Base-by-base conservation (phyloP, 2,113 vertebrate species). In the Artemisiospiza belli region DNA sequence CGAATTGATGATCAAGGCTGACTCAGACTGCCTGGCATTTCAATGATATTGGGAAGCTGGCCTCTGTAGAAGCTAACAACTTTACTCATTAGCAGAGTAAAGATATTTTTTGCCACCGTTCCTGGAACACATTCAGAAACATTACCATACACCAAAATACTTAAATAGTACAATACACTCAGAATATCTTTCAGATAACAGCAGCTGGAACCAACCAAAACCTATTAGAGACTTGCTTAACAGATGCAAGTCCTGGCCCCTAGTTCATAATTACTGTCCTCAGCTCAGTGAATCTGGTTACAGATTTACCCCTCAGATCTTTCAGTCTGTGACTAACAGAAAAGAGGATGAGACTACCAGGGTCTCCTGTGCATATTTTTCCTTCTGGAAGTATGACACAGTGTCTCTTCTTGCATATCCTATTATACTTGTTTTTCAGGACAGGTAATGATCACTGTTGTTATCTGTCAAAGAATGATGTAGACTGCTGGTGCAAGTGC, bases 21-120 rank as follows among this genome's bases (percentile, higher is more conserved):
- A 90, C 78, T 94, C 89, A 94, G 49, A 54, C 28, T 72, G 69
- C 62, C 58, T 94, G 67, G 55, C 86, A 89, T 95, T 96, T 97
- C 67, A 75, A 13, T 59, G 59, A 51, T 74, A 80, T 14, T 49
- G 55, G 79, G 63, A 91, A 94, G 35, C 33, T 93, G 84, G 78
- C 78, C 51, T 63, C 75, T 77, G 85, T 43, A 90, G 84, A 94
- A 83, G 46, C 27, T 87, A 89, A 89, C 1, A 7, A 92, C 43
- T 86, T 92, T 35, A 81, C 64, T 93, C 63, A 63, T 86, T 93
- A 90, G 23, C 78, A 89, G 37, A 76, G 16, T 59, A 75, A 91
- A 91, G 55, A 78, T 76, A 90, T 52, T 95, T 96, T 94, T 95
- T 89, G 33, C 72, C 76, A 11, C 44, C 47, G 31, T 73, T 94